These are phyloP conservation scores for Mycetomoellerius zeteki DNA, from an alignment of 1,140 invertebrate species.

Conservation along the genomic window DNA sequence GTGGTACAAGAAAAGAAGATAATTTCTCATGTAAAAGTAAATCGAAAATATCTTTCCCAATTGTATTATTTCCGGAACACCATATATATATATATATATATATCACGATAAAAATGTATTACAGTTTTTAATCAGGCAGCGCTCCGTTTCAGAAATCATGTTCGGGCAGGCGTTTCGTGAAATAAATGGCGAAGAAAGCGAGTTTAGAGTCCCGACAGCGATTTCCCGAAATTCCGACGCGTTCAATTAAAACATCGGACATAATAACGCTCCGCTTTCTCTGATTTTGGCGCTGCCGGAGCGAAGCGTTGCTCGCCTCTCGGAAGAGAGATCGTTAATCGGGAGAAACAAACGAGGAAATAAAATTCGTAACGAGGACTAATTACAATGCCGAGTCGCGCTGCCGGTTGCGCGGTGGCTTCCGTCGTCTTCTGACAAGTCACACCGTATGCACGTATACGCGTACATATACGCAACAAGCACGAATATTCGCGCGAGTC, in stretches of 20 bases:
- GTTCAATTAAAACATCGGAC: constrained; percentile 60
- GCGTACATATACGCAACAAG: not conserved
- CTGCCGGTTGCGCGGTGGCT: constrained; percentile 22
- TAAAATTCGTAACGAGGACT: constrained; percentile 64
- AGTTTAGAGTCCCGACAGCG: constrained; percentile 24
- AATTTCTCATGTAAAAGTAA: too few relatives aligned
- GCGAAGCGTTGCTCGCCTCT: constrained; percentile 39
- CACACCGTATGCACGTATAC: not conserved
- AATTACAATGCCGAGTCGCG: constrained; percentile 54
- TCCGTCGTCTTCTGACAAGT: constrained; percentile 23
- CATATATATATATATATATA: not conserved
- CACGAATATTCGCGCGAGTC: not conserved
- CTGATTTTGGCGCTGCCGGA: constrained; percentile 64
- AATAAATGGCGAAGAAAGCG: constrained; percentile 45
- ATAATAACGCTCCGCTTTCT: constrained; percentile 65
- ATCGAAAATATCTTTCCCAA: too few relatives aligned
- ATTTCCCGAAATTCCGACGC: constrained; percentile 60
- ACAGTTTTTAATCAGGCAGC: not conserved
- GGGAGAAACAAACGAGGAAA: constrained; percentile 63
- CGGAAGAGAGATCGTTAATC: constrained; percentile 62
- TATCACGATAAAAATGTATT: not conserved
- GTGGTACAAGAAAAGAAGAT: too few relatives aligned
- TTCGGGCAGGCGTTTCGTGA: constrained; percentile 11
- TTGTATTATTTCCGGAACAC: too few relatives aligned
- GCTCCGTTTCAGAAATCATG: constrained; percentile 12